Base-by-base conservation (phyloP, 2,113 vertebrate species). In the Pterophyllum scalare region DNA sequence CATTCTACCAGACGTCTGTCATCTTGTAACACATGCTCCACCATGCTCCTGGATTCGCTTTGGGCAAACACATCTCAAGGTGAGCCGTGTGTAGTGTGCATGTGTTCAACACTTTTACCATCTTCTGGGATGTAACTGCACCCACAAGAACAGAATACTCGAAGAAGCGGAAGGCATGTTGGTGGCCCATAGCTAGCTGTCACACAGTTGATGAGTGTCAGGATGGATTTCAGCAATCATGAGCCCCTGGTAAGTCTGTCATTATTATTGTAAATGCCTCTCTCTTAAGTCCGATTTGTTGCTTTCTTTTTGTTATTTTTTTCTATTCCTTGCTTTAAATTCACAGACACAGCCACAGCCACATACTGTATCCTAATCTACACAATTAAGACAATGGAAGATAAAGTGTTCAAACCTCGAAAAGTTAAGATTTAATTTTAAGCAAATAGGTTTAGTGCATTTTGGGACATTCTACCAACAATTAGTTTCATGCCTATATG, bases 1-100 rank as follows among this genome's bases (percentile, higher is more conserved):
- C 88, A 89, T 90, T 90, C 83, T 46, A 91, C 84, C 88, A 88
- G 80, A 83, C 76, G 24, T 78, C 80, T 91, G 88, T 85, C 87
- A 83, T 87, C 80, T 80, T 82, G 59, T 82, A 93, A 90, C 86
- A 89, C 91, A 93, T 93, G 87, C 88, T 92, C 83, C 88, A 77
- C 83, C 75, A 86, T 89, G 88, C 91, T 90, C 77, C 83, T 77
- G 90, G 90, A 87, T 86, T 80, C 52, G 87, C 93, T 93, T 83
- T 85, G 85, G 88, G 93, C 91, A 94, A 94, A 92, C 83, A 92
- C 87, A 92, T 87, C 83, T 91, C 89, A 92, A 92, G 90, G 89
- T 92, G 86, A 91, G 84, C 62, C 46, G 6, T 82, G 54, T 31
- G 58, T 59, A 54, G 61, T 75, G 65, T 79, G 74, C 67, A 40